Evolutionary conservation across 92 coral and sea anemone genomes (phyloP).

Genomic region (Blastomussa wellsi): DNA sequence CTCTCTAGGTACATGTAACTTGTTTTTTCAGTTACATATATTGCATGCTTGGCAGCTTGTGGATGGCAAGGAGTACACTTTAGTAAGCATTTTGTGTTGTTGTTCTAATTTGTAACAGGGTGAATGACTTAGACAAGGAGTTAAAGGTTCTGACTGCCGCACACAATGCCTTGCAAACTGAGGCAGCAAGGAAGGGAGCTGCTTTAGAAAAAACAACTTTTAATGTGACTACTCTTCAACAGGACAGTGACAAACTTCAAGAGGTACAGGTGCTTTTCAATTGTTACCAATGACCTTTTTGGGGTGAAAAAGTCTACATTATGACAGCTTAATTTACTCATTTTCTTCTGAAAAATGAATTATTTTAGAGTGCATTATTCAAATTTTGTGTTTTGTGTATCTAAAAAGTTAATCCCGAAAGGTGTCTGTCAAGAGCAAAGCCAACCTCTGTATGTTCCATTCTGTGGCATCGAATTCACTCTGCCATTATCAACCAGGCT

Average conservation of each 20-base stretch:
- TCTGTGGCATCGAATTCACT: too few relatives aligned
- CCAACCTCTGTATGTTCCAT: too few relatives aligned
- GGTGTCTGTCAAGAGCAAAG: too few relatives aligned
- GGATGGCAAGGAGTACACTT: neutral
- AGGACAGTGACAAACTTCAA: conserved; percentile 52
- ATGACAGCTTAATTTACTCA: neutral
- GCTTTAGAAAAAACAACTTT: conserved; percentile 49
- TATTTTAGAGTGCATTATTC: too few relatives aligned
- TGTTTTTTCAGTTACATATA: too few relatives aligned
- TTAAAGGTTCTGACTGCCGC: conserved; percentile 52
- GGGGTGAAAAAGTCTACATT: too few relatives aligned
- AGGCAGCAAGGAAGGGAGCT: conserved; percentile 62
- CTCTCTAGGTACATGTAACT: too few relatives aligned
- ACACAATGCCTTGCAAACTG: conserved; percentile 61
- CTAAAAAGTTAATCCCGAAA: too few relatives aligned
- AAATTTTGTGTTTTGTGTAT: too few relatives aligned
- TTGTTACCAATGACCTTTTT: too few relatives aligned
- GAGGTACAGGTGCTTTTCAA: conserved; percentile 32
- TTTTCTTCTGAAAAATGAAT: too few relatives aligned
- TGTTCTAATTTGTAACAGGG: conserved; percentile 29
- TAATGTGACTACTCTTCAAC: conserved; percentile 52
- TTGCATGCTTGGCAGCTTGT: neutral
- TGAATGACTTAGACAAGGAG: conserved; percentile 68
- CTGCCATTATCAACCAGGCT: too few relatives aligned
- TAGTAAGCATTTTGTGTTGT: neutral